Conservation (phyloP, 53 echinoderm and acorn worm genomes). For the Mesocentrotus franciscanus region DNA sequence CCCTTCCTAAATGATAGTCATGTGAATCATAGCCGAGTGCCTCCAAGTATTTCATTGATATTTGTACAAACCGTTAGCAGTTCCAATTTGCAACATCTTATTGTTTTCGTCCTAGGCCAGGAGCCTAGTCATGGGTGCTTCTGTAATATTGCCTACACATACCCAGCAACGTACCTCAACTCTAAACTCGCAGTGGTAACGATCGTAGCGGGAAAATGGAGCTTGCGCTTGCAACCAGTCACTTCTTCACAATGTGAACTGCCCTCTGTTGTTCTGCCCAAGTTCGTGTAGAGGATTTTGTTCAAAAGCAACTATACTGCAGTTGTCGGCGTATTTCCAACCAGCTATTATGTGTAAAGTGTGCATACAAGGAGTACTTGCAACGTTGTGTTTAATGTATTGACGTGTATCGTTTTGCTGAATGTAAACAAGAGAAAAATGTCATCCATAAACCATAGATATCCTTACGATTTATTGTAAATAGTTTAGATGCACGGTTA, state of each 20-base stretch:
- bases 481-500: slow-evolving; percentile 40
- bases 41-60: background rate
- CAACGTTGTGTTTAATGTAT: background rate
- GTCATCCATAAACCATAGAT: background rate
- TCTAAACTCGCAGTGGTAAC: background rate
- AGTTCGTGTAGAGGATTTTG: background rate
- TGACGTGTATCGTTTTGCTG: background rate
- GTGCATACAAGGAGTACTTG: background rate
- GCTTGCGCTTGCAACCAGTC: background rate
- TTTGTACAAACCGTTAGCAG: background rate
- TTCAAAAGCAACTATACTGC: background rate
- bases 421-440: background rate
- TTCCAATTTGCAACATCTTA: background rate
- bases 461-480: background rate
- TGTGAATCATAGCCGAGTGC: background rate
- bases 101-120: background rate
- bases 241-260: background rate
- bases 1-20: background rate
- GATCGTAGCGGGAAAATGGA: background rate
- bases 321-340: background rate
- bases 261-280: background rate
- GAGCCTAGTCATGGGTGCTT: background rate
- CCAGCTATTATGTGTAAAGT: background rate
- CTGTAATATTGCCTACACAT: background rate
- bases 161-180: background rate